These are phyloP conservation scores for Venustoraphidia nigricollis DNA, from an alignment of 2,888 invertebrate genomes.

Conservation along the genomic window DNA sequence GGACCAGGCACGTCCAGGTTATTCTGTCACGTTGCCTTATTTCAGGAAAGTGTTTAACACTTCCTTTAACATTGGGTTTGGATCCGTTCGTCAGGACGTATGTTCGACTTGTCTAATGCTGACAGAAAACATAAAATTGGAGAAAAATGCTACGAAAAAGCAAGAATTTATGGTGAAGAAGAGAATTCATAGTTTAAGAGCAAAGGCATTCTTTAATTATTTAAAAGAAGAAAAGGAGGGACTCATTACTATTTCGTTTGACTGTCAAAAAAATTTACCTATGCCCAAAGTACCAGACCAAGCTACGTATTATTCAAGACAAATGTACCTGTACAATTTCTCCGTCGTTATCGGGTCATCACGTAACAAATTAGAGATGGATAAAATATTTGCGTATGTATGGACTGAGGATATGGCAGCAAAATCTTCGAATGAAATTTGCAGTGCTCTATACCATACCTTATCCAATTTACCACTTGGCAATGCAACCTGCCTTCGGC, in stretches of 20 bases:
- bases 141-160: constrained; percentile 1
- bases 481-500: not conserved
- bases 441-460: not conserved
- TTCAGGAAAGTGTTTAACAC: constrained; percentile 12
- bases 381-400: constrained; percentile 16
- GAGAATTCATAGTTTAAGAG: no score
- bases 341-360: constrained; percentile 19
- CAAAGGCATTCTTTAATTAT: no score
- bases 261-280: no score
- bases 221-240: no score
- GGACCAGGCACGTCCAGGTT: constrained; percentile 8
- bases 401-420: constrained; percentile 13
- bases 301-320: constrained; percentile 19
- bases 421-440: constrained; percentile 7
- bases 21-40: constrained; percentile 8
- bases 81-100: constrained; percentile 11
- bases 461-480: not conserved
- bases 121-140: constrained; percentile 10
- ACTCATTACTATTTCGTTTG: no score
- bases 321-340: constrained; percentile 21
- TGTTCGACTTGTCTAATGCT: constrained; percentile 12
- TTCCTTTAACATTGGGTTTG: constrained; percentile 13
- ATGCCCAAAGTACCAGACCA: constrained; percentile 18
- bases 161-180: no score
- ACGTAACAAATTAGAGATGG: constrained; percentile 11